Base-by-base conservation (phyloP, 64 coral and sea anemone species). In the Actinia tenebrosa region DNA sequence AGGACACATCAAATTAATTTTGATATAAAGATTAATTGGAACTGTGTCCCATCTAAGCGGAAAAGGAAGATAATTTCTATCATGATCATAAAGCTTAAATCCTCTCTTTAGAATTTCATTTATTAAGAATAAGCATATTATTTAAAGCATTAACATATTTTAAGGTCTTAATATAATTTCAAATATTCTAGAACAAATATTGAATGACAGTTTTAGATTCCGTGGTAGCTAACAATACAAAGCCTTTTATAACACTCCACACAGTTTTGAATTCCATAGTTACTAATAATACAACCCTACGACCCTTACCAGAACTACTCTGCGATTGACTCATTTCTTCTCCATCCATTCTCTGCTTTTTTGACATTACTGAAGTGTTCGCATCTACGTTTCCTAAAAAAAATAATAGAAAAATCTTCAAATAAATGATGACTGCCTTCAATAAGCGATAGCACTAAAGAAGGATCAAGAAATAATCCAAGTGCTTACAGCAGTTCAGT, bases 381-480 rank as follows among this genome's bases (percentile, higher is more conserved):
- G 43, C 62, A 23, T 89, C 81, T 56, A 47, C 66, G 15, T 64
- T 44, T 16, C 88, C 88, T 89, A 54, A 19, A 84, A 19, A 84
- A 50, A 27, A 53, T 47, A 89, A 83, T 16, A 27, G 13, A 75
- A 75, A 13, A 75, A 30, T 14, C 11, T 9, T 42, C 14, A 0
- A 43, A 75, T 1, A 14, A 75, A 23, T 66, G 22, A 66, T 66
- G 63, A 66, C 1, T 20, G 0, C 60, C 4, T 61, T n/a, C n/a
- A n/a, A 22, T 9, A 75, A 27, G 22, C 22, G 11, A 30, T 13
- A 75, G 13, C 69, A 42, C 27, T 42, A 75, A 75, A 75, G 69
- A n/a, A 75, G 63, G 63, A 75, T 42, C 69, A 75, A 75, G 2
- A 25, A 75, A 75, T 30, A 42, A 75, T 75, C 69, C 10, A 22